Percentiles rank a stretch among this genome's conserved stretches.
Conservation (phyloP, 2,888 invertebrate species). For the Tipula vernalis region DNA sequence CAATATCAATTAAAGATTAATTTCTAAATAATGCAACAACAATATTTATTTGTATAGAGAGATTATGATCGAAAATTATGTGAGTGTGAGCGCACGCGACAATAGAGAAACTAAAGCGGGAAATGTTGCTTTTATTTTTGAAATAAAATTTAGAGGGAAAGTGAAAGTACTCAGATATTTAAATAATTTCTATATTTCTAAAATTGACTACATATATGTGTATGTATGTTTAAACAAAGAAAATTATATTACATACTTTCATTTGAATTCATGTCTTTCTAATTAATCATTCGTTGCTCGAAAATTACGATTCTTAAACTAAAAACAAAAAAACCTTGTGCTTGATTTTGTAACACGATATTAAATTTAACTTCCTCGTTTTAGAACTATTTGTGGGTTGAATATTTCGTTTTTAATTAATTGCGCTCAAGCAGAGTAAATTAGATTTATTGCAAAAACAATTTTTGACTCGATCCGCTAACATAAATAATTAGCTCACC, state of each 20-base stretch:
- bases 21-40: neutral
- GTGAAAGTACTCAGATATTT: neutral
- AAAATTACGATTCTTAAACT: neutral
- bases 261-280: neutral
- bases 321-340: neutral
- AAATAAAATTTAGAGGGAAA: neutral
- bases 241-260: neutral
- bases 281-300: neutral
- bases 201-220: neutral
- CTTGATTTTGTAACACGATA: neutral
- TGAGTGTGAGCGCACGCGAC: neutral
- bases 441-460: neutral
- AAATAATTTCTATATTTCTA: neutral
- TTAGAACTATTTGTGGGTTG: neutral
- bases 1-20: neutral
- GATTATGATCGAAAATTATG: neutral
- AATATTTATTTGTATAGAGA: neutral
- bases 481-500: neutral
- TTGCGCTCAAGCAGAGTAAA: neutral
- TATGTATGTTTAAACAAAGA: neutral
- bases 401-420: neutral
- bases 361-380: neutral
- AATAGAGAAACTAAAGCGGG: neutral
- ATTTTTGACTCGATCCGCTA: neutral
- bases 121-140: neutral